These are phyloP conservation scores for Porphyrio hochstetteri DNA, from an alignment of 2,113 vertebrate species.

Conservation along the genomic window DNA sequence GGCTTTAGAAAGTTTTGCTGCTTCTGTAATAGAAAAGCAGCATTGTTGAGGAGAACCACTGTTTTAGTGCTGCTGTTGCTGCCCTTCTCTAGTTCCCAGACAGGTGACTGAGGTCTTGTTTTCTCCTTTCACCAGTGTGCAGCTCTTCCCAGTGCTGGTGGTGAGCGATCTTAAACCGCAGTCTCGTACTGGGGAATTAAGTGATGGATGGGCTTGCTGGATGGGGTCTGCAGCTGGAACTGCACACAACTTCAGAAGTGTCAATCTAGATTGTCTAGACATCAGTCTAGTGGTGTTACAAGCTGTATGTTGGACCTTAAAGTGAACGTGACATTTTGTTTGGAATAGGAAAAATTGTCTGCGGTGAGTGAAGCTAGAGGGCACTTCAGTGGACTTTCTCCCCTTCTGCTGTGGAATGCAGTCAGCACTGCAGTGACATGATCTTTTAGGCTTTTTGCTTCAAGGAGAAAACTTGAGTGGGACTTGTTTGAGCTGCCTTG, in stretches of 20 bases:
- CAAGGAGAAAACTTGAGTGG: not conserved
- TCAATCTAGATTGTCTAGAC: not conserved
- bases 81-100: not conserved
- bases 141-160: not conserved
- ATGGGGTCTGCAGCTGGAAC: not conserved
- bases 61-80: not conserved
- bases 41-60: not conserved
- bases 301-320: not conserved
- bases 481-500: not conserved
- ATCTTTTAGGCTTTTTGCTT: not conserved
- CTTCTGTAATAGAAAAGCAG: not conserved
- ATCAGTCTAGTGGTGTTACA: not conserved
- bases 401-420: not conserved
- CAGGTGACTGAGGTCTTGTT: not conserved
- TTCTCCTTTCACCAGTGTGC: not conserved
- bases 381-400: not conserved
- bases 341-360: not conserved
- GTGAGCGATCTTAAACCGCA: not conserved
- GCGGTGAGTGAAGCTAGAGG: not conserved
- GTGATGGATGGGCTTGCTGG: not conserved
- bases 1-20: not conserved
- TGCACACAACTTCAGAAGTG: accelerated
- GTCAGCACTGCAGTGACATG: not conserved
- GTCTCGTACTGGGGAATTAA: accelerated
- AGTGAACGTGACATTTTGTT: not conserved